Percentiles rank a stretch among this genome's conserved stretches.
Conservation (phyloP, 1,140 invertebrate species). For the Lordiphosa mommai region DNA sequence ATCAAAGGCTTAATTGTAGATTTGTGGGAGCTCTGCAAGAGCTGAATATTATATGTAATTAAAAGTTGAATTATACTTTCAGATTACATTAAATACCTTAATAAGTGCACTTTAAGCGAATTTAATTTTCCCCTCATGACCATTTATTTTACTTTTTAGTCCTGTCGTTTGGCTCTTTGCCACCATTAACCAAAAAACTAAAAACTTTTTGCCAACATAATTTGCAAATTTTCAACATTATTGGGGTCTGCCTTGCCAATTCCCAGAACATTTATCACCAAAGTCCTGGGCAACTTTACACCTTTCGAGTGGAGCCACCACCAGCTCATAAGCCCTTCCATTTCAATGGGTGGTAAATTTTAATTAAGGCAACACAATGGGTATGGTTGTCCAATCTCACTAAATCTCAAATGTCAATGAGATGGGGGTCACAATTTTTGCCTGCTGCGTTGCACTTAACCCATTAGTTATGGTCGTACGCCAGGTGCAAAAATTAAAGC, state of each 20-base stretch:
- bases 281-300: conserved; percentile 17
- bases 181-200: too few species aligned
- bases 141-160: too few species aligned
- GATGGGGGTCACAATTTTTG: conserved; percentile 65
- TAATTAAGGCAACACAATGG: conserved; percentile 62
- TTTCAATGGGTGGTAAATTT: conserved; percentile 52
- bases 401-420: conserved; percentile 67
- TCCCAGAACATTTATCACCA: conserved; percentile 16
- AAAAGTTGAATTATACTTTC: too few species aligned
- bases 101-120: too few species aligned
- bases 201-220: conserved; percentile 10
- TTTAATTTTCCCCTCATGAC: too few species aligned
- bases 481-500: conserved; percentile 49
- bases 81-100: too few species aligned
- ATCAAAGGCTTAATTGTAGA: too few species aligned
- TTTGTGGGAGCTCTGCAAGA: too few species aligned
- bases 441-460: conserved; percentile 24
- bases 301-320: conserved; percentile 1
- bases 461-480: conserved; percentile 33
- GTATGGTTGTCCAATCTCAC: conserved; percentile 22
- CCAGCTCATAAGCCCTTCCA: conserved; percentile 15
- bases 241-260: conserved; percentile 18
- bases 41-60: too few species aligned
- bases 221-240: conserved; percentile 33
- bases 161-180: too few species aligned